These are phyloP conservation scores for Agriopis marginaria DNA, from an alignment of 2,888 invertebrate genomes.

Conservation along the genomic window DNA sequence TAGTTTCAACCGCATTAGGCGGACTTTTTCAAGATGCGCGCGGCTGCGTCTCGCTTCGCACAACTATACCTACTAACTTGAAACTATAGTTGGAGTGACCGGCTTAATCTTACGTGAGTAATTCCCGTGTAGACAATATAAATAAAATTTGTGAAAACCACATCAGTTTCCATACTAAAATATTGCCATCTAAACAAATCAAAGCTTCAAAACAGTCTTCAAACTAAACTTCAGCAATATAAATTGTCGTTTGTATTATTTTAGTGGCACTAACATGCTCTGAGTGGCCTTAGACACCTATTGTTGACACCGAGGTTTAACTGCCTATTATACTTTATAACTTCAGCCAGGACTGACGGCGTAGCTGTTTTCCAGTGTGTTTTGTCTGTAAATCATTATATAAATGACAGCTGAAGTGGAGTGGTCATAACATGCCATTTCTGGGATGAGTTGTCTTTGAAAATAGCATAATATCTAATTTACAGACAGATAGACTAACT, in stretches of 20 bases:
- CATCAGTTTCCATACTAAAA: too few relatives aligned
- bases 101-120: too few relatives aligned
- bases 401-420: slow-evolving; percentile 4
- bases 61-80: too few relatives aligned
- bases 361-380: background rate
- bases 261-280: slow-evolving; percentile 26
- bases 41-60: too few relatives aligned
- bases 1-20: too few relatives aligned
- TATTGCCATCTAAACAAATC: slow-evolving; percentile 2
- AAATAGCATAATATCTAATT: background rate
- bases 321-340: slow-evolving; percentile 32
- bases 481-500: background rate
- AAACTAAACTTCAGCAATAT: slow-evolving; percentile 21
- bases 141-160: too few relatives aligned
- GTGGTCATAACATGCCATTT: background rate
- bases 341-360: slow-evolving; percentile 21
- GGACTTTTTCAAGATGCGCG: too few relatives aligned
- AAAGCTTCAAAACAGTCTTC: slow-evolving; percentile 8
- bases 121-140: too few relatives aligned
- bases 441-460: slow-evolving; percentile 1
- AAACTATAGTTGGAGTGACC: too few relatives aligned
- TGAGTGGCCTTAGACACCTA: slow-evolving; percentile 23
- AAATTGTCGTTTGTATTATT: slow-evolving; percentile 24
- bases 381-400: slow-evolving; percentile 17
- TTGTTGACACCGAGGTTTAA: slow-evolving; percentile 33